These are phyloP conservation scores for Cheilosia grossa DNA, from an alignment of 2,888 invertebrate genomes.

Conservation along the genomic window DNA sequence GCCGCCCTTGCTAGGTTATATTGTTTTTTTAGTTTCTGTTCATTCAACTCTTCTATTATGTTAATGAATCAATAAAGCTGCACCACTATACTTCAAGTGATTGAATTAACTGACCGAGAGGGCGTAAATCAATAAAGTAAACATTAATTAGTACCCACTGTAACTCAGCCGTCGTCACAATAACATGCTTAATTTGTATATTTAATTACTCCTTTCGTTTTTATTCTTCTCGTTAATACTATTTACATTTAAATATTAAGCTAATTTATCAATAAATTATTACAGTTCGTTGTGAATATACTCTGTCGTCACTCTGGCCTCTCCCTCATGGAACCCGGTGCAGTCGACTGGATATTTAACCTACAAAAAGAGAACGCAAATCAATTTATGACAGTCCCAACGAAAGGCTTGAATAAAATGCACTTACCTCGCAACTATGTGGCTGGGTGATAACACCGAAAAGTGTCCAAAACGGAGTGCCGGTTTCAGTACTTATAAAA, in stretches of 20 bases:
- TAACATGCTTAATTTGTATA: neutral
- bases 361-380: constrained; percentile 75
- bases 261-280: constrained; percentile 62
- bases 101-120: no score
- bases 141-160: neutral
- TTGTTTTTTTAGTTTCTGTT: no score
- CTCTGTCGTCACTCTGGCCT: constrained; percentile 91
- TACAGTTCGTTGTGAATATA: constrained; percentile 92
- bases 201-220: constrained; percentile 9
- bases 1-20: no score
- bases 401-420: constrained; percentile 23
- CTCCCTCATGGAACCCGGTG: constrained; percentile 91
- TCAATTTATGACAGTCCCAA: constrained; percentile 28
- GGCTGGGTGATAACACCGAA: constrained; percentile 90
- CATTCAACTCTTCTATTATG: no score
- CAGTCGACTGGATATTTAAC: constrained; percentile 87
- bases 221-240: constrained; percentile 47
- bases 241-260: constrained; percentile 63
- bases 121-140: no score
- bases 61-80: no score
- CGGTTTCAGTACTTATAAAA: constrained; percentile 89
- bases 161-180: neutral
- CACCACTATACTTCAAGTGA: no score
- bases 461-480: constrained; percentile 90
- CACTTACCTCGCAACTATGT: constrained; percentile 88